Evolutionary conservation across 2,113 vertebrate genomes (phyloP), one percentile per base, ranked within the genome.

Genomic region (Coturnix japonica): DNA sequence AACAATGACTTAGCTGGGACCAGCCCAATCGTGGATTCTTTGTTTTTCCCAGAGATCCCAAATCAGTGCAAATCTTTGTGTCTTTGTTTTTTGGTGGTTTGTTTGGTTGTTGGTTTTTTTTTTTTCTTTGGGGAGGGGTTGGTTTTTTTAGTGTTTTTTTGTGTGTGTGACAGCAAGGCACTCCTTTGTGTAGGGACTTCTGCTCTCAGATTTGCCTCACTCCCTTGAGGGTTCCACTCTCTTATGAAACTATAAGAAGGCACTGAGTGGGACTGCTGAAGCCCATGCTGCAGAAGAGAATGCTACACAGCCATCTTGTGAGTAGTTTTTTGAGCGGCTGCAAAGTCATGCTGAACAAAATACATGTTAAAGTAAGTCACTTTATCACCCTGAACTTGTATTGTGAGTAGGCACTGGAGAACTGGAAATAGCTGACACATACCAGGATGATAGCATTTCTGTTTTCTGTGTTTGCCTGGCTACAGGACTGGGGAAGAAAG

Each of bases 361-460:
- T 1, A 18, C 6, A 7, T 16, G 1, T 5, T 43, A 26, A 16
- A 33, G 13, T 6, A 51, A 41, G 17, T 6, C 28, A 30, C 33
- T 39, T 15, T 7, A 22, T 20, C 53, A 56, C 31, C 25, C 72
- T 23, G 21, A 59, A 8, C 39, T 49, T 1, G 0, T 18, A 7
- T 25, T 54, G 30, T 28, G 31, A 77, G 65, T 3, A 1, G 30
- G 17, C 19, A 17, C 30, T 16, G 23, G 39, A 65, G 44, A 74
- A 17, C 13, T 23, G 19, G 35, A 44, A 47, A 12, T 5, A 46
- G 59, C 20, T 39, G 54, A 35, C 1, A 30, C 9, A 33, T 39
- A 25, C 3, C 0, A 0, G 43, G 33, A 43, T n/a, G 26, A 35
- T 41, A 54, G 1, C 19, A 6, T 25, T 56, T 31, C 26, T 81